phyloP scores from a whole-genome alignment of 1,140 invertebrate genomes.

The Proctacanthus coquilletti region DNA sequence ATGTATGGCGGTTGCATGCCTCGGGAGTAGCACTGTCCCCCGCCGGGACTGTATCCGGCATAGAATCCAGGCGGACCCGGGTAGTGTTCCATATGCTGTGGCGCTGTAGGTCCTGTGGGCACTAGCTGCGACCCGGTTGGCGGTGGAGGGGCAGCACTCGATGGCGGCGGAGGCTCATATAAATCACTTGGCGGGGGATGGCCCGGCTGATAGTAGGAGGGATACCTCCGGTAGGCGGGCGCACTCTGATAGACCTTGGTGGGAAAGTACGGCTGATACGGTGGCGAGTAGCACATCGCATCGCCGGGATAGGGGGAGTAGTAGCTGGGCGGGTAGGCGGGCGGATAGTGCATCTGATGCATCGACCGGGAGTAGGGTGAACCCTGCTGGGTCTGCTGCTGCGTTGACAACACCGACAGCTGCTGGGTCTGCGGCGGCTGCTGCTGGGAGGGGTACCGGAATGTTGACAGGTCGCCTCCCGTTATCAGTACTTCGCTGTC shows the following conservation, averaged over 20 bases:
- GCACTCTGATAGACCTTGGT: constrained; percentile 28
- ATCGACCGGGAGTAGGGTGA: constrained; percentile 27
- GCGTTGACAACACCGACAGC: constrained; percentile 29
- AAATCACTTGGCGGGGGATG: constrained; percentile 18
- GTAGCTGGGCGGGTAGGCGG: constrained; percentile 37
- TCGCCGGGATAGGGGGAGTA: constrained; percentile 28
- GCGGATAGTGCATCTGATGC: constrained; percentile 29
- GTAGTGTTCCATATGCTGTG: constrained; percentile 30
- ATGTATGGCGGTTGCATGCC: constrained; percentile 53
- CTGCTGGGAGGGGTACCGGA: constrained; percentile 15
- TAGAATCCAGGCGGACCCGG: constrained; percentile 44
- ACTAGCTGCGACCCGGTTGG: constrained; percentile 9
- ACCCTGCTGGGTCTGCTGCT: constrained; percentile 28
- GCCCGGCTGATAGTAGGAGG: constrained; percentile 23
- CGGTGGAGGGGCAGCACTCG: constrained; percentile 11
- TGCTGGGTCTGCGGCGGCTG: constrained; percentile 31
- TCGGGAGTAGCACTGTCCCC: constrained; percentile 38
- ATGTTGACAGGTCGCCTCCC: constrained; percentile 11
- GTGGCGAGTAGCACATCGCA: constrained; percentile 41
- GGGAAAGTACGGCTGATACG: constrained; percentile 32
- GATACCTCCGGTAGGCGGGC: constrained; percentile 29
- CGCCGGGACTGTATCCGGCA: constrained; percentile 43
- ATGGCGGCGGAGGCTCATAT: constrained; percentile 20
- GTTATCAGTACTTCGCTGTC: constrained; percentile 30
- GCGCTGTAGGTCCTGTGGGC: constrained; percentile 11